Percentiles rank a stretch among this genome's conserved stretches.
These are phyloP conservation scores for Mesorhabditis spiculigera DNA, from an alignment of 2,888 invertebrate genomes.

Conservation along the genomic window DNA sequence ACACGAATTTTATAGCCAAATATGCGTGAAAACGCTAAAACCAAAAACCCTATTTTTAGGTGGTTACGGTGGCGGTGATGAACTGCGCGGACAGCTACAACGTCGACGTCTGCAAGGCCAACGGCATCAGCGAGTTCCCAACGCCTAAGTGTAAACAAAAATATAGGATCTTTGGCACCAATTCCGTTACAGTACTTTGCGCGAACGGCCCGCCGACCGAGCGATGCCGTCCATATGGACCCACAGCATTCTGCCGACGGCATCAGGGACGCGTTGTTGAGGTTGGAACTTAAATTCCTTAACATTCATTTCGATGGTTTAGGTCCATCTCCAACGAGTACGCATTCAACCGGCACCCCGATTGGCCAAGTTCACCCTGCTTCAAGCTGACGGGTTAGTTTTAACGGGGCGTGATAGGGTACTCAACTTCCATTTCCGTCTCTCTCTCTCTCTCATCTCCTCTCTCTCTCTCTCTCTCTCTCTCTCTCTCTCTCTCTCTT, in stretches of 20 bases:
- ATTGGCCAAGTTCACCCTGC: conserved; percentile 54
- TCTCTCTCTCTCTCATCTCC: too few species aligned
- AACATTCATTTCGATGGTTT: neutral
- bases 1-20: neutral
- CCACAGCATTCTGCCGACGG: conserved; percentile 36
- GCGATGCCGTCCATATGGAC: conserved; percentile 42
- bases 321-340: conserved; percentile 37
- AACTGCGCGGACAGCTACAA: conserved; percentile 56
- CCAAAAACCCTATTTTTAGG: neutral
- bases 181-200: conserved; percentile 49
- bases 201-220: conserved; percentile 34
- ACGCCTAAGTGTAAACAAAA: conserved; percentile 51
- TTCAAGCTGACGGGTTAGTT: conserved; percentile 40
- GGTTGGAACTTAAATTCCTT: conserved; percentile 7
- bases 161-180: neutral
- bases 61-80: conserved; percentile 46
- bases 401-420: neutral
- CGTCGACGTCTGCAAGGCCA: conserved; percentile 46
- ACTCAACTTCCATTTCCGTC: neutral
- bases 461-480: neutral
- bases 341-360: conserved; percentile 42
- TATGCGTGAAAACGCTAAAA: neutral
- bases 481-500: neutral
- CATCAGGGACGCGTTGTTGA: conserved; percentile 29
- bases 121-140: conserved; percentile 52